Evolutionary conservation across 2,113 vertebrate species (phyloP).

Genomic region (Chauna torquata): DNA sequence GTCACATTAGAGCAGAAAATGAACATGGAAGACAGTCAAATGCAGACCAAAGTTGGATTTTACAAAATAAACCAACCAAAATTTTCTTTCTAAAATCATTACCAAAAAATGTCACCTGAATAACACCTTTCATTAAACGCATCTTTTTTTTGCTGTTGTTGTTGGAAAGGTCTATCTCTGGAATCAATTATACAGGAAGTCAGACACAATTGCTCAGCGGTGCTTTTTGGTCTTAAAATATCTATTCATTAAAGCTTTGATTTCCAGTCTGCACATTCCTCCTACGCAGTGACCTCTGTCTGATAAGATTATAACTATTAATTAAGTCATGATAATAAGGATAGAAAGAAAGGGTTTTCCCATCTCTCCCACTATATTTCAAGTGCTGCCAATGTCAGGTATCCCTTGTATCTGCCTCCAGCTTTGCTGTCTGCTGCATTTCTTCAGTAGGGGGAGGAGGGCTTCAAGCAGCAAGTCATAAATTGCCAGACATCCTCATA

Average conservation of each 20-base stretch:
- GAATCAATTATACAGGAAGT: background rate
- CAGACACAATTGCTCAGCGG: background rate
- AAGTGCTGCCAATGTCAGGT: background rate
- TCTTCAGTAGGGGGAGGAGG: background rate
- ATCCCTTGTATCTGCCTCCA: background rate
- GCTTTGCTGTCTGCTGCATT: constrained; percentile 7
- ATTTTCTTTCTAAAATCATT: background rate
- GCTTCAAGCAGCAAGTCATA: constrained; percentile 44
- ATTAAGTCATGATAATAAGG: constrained; percentile 44
- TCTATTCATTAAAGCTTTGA: constrained; percentile 11
- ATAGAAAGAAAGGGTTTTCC: background rate
- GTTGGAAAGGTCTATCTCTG: background rate
- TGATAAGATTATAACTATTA: constrained; percentile 26
- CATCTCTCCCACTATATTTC: background rate
- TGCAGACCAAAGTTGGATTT: background rate
- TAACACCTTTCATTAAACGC: background rate
- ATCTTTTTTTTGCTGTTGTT: background rate
- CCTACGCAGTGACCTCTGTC: background rate
- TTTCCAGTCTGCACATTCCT: background rate
- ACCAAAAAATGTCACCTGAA: background rate
- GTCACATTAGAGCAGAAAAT: background rate
- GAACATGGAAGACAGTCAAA: background rate
- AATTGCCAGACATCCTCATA: constrained; percentile 43
- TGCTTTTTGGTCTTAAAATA: background rate
- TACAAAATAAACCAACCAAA: background rate